These are phyloP conservation scores for Polymixis flavicincta DNA, from an alignment of 2,888 invertebrate species.

Conservation along the genomic window DNA sequence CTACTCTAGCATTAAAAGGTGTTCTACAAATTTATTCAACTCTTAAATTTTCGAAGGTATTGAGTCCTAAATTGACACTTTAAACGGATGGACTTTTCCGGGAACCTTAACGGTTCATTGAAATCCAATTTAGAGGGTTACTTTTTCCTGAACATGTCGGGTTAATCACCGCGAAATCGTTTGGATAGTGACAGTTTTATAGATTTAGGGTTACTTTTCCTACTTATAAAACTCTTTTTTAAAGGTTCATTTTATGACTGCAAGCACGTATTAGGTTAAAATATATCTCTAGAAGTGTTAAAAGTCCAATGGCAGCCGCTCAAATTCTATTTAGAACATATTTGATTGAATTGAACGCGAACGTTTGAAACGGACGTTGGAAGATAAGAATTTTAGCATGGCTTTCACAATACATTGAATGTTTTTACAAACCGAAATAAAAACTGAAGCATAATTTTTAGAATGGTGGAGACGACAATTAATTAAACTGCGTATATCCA, in stretches of 20 bases:
- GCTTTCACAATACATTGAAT: neutral
- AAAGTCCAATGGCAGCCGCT: neutral
- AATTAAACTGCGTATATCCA: too few relatives aligned
- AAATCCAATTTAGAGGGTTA: slow-evolving; percentile 22
- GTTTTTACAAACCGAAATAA: neutral
- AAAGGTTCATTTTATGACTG: too few relatives aligned
- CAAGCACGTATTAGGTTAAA: neutral
- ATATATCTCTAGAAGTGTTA: neutral
- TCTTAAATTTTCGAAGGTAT: slow-evolving; percentile 2
- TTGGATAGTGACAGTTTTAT: neutral
- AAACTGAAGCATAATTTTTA: neutral
- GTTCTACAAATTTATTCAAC: neutral
- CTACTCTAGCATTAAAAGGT: neutral
- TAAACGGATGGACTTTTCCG: slow-evolving; percentile 22
- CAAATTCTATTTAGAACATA: neutral
- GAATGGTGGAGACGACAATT: neutral
- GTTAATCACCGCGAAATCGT: slow-evolving; percentile 24
- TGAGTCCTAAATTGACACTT: slow-evolving; percentile 8
- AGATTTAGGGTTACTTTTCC: neutral
- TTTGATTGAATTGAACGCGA: slow-evolving; percentile 15
- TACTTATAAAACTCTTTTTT: neutral
- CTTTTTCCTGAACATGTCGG: slow-evolving; percentile 10
- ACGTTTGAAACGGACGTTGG: neutral
- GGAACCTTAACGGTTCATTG: neutral
- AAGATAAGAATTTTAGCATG: neutral